phyloP scores from a whole-genome alignment of 1,140 invertebrate species.

The Drosophila neocordata region DNA sequence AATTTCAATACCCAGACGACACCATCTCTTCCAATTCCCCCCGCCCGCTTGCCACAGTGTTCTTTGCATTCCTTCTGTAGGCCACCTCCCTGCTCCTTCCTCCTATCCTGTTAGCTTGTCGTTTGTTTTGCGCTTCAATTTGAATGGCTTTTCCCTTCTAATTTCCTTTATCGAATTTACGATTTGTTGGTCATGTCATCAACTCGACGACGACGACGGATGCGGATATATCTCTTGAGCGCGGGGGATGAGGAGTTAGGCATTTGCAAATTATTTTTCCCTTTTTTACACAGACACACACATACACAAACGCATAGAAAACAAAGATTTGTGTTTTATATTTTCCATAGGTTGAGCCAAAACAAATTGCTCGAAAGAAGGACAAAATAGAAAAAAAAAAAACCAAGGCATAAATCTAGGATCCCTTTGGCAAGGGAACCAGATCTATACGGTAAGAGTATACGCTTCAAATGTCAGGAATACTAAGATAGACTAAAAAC shows the following conservation, averaged over 20 bases:
- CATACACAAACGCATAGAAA: conserved; percentile 22
- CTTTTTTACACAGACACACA: no score
- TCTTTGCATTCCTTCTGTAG: neutral
- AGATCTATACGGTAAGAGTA: neutral
- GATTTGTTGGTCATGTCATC: conserved; percentile 77
- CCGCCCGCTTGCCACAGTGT: no score
- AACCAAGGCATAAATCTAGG: conserved; percentile 35
- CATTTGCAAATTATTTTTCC: conserved; percentile 62
- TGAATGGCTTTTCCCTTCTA: conserved; percentile 69
- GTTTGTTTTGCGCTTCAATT: conserved; percentile 34
- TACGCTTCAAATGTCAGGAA: neutral
- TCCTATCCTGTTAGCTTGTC: neutral
- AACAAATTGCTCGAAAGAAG: conserved; percentile 48
- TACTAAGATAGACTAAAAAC: no score
- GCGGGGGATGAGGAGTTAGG: conserved; percentile 17
- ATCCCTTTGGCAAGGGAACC: neutral
- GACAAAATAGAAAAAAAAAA: conserved; percentile 30
- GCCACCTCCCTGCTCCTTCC: neutral
- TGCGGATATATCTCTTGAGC: conserved; percentile 23
- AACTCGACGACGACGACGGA: conserved; percentile 37
- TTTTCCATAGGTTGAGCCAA: conserved; percentile 35
- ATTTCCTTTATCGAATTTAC: conserved; percentile 81
- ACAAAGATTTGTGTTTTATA: conserved; percentile 60
- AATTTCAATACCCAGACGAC: conserved; percentile 56
- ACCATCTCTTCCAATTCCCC: neutral